Base-by-base conservation (phyloP, 92 coral and sea anemone genomes). In the Ricordea florida region DNA sequence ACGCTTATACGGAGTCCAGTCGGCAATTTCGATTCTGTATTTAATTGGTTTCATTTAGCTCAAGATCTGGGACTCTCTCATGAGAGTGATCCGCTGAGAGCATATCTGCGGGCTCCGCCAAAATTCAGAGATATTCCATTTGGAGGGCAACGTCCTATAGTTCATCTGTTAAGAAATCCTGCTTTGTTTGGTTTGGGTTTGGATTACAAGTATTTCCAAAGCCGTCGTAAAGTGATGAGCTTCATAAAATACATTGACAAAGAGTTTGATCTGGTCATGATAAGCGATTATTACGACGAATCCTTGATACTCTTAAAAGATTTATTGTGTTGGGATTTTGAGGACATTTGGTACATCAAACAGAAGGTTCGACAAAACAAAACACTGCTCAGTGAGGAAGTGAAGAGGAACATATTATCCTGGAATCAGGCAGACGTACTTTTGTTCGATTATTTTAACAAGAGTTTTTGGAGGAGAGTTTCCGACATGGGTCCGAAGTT, bases 261-360 rank as follows among this genome's bases (percentile, higher is more conserved):
- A 10, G 36, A 32, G n/a, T 86, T 87, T 48, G n/a, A 51, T 31
- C 38, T 87, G 36, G 80, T 81, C 44, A 84, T 87, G 8, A 61
- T 87, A n/a, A 74, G 80, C 84, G 92, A 87, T 40, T 61, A 87
- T 66, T 87, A 80, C 27, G 92, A 87, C 69, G 92, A 87, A 42
- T 87, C 92, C 11, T 51, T 87, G 29, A 59, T 87, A 6, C 61
- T 87, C 0, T 57, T 87, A 30, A 62, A 76, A 42, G 33, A 81
- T 16, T 81, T 66, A 72, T 40, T 81, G 59, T 75, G 92, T 33
- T 87, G 92, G 92, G 55, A 37, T 32, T 16, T 81, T 5, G 75
- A 76, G 31, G 87, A 87, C 69, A 84, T 87, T 3, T 70, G 55
- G 23, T 87, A 87, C 65, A 80, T 87, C 40, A 81, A 80, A 36